These are phyloP conservation scores for Eurois occulta DNA, from an alignment of 2,888 invertebrate genomes.

Conservation along the genomic window DNA sequence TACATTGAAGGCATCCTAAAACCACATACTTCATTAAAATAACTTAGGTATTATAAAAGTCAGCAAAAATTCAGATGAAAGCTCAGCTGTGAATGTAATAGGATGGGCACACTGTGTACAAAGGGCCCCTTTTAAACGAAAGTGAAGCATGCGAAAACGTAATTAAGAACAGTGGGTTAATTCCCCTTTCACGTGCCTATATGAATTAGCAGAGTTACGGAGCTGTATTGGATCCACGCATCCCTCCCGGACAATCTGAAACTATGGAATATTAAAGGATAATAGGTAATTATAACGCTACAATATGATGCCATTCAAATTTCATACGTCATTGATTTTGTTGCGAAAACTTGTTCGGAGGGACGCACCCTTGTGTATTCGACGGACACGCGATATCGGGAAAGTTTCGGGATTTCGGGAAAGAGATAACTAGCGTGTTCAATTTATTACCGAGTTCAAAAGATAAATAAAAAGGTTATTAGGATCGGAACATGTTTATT, in stretches of 20 bases:
- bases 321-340: slow-evolving; percentile 46
- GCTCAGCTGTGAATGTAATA: slow-evolving; percentile 79
- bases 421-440: slow-evolving; percentile 49
- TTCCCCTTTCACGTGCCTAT: slow-evolving; percentile 87
- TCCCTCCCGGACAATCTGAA: slow-evolving; percentile 73
- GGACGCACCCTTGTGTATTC: slow-evolving; percentile 45
- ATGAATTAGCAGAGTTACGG: slow-evolving; percentile 84
- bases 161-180: slow-evolving; percentile 89
- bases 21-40: slow-evolving; percentile 68
- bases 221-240: slow-evolving; percentile 74
- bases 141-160: slow-evolving; percentile 89
- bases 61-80: slow-evolving; percentile 71
- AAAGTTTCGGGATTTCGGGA: slow-evolving; percentile 40
- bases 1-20: slow-evolving; percentile 50
- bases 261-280: slow-evolving; percentile 61
- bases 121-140: slow-evolving; percentile 86
- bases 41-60: slow-evolving; percentile 67
- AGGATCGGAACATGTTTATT: slow-evolving; percentile 51
- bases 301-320: slow-evolving; percentile 52
- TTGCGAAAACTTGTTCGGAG: slow-evolving; percentile 24
- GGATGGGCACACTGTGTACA: slow-evolving; percentile 81
- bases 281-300: slow-evolving; percentile 29
- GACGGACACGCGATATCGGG: slow-evolving; percentile 39
- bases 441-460: slow-evolving; percentile 53
- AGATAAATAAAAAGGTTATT: slow-evolving; percentile 59